phyloP scores from a whole-genome alignment of 2,888 invertebrate species.

The Timema cristinae region DNA sequence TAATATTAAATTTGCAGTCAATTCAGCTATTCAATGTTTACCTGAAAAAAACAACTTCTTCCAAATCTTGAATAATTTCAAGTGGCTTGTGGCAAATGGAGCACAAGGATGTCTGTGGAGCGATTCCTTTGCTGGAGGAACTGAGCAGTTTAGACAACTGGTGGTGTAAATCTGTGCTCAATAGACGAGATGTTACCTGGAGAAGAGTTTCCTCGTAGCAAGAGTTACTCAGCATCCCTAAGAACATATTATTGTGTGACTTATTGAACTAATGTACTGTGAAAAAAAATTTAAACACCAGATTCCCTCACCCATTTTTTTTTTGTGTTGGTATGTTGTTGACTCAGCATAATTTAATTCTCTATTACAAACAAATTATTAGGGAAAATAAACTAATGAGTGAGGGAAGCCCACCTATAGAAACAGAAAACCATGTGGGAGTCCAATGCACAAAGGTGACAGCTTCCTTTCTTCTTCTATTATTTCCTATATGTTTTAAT shows the following conservation, averaged over 20 bases:
- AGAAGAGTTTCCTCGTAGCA: slow-evolving; percentile 70
- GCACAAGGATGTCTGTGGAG: slow-evolving; percentile 30
- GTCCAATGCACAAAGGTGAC: too few species aligned
- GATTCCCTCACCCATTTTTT: too few species aligned
- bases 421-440: too few species aligned
- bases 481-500: too few species aligned
- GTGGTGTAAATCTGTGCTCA: slow-evolving; percentile 65
- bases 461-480: too few species aligned
- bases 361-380: too few species aligned
- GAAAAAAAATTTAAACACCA: too few species aligned
- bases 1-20: neutral
- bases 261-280: too few species aligned
- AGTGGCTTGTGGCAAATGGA: slow-evolving; percentile 28
- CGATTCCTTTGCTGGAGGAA: slow-evolving; percentile 42
- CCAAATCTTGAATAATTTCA: slow-evolving; percentile 22
- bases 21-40: slow-evolving; percentile 24
- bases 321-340: too few species aligned
- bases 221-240: slow-evolving; percentile 71
- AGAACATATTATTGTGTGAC: slow-evolving; percentile 41
- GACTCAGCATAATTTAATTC: too few species aligned
- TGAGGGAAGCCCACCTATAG: too few species aligned
- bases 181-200: slow-evolving; percentile 60
- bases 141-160: slow-evolving; percentile 42
- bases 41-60: slow-evolving; percentile 36
- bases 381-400: too few species aligned